Percentiles rank a stretch among this genome's conserved stretches.
Evolutionary conservation across 2,888 invertebrate species (phyloP).

Genomic region (Microdon myrmicae): DNA sequence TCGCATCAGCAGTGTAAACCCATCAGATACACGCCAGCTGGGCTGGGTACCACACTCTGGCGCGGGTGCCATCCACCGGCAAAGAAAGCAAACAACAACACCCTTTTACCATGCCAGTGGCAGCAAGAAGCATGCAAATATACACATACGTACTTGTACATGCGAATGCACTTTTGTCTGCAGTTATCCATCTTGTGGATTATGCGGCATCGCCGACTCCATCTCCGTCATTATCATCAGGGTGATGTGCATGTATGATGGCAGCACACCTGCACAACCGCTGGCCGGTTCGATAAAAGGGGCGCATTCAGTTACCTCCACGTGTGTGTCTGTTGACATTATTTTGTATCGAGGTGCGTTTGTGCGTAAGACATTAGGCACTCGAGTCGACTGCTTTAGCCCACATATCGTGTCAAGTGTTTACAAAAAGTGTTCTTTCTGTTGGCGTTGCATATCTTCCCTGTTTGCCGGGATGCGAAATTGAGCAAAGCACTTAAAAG

Average conservation of each 20-base stretch:
- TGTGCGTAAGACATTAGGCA: conserved; percentile 14
- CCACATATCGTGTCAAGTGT: conserved; percentile 14
- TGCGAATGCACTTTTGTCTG: conserved; percentile 42
- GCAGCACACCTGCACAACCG: conserved; percentile 16
- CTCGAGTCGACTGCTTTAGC: conserved; percentile 34
- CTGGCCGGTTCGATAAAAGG: conserved; percentile 14
- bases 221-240: conserved; percentile 27
- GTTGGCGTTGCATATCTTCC: conserved; percentile 11
- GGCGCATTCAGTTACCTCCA: conserved; percentile 26
- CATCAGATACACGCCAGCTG: conserved; percentile 18
- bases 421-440: conserved; percentile 13
- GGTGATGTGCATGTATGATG: conserved; percentile 16
- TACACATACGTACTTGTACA: too few species aligned
- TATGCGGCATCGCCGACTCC: conserved; percentile 37
- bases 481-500: conserved; percentile 28
- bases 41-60: conserved; percentile 36
- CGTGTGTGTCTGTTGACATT: conserved; percentile 31
- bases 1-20: conserved; percentile 9
- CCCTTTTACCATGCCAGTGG: conserved; percentile 3
- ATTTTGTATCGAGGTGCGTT: conserved; percentile 13
- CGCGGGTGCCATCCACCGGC: conserved; percentile 17
- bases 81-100: neutral
- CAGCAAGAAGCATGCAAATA: conserved; percentile 7
- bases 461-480: conserved; percentile 24
- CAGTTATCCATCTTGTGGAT: conserved; percentile 44